Evolutionary conservation across 2,797 vertebrate genomes (phyloP), one percentile per base, ranked within the genome.

Genomic region (Silurus aristotelis): DNA sequence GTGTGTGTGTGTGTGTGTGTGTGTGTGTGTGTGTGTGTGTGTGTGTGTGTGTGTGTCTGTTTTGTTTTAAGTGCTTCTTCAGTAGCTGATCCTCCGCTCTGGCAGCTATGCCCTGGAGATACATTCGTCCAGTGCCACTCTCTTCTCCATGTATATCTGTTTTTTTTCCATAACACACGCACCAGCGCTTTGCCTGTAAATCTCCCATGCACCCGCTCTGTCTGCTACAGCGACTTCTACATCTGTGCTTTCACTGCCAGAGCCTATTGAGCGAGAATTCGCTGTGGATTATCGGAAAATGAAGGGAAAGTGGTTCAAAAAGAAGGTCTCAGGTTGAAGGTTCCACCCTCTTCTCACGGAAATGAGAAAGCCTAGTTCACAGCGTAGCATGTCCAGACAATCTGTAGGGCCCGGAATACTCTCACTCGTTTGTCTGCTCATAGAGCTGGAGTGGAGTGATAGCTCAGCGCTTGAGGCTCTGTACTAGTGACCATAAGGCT

Each of bases 81-180:
- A 70, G 85, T 60, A 75, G 79, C 58, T 8, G 58, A 75, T 56
- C 25, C 67, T 72, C 58, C 63, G 70, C 79, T 76, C 48, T 67
- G 66, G 80, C 25, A 68, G 64, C 82, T 64, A 48, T 75, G 38
- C 82, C 58, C 82, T 66, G 60, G 71, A 75, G 82, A 83, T 63
- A 83, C 64, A 82, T 31, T 68, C 12, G 27, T 68, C 64, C 48
- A 56, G 20, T 82, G 64, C 64, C 80, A 68, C 80, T 25, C 60
- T 63, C 43, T 8, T 80, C 56, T 61, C 56, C 43, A 15, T 48
- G 64, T 20, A 43, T 76, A 60, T 76, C 68, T 71, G 72, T 67
- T 52, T 66, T 61, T 61, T 38, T 85, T 79, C 60, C 71, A 76
- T 64, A 58, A 56, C 71, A 58, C 38, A 60, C n/a, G 43, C 52